Percentiles rank a stretch among this genome's conserved stretches.
Evolutionary conservation across 1,140 invertebrate species (phyloP).

Genomic region (Eriocheir sinensis): DNA sequence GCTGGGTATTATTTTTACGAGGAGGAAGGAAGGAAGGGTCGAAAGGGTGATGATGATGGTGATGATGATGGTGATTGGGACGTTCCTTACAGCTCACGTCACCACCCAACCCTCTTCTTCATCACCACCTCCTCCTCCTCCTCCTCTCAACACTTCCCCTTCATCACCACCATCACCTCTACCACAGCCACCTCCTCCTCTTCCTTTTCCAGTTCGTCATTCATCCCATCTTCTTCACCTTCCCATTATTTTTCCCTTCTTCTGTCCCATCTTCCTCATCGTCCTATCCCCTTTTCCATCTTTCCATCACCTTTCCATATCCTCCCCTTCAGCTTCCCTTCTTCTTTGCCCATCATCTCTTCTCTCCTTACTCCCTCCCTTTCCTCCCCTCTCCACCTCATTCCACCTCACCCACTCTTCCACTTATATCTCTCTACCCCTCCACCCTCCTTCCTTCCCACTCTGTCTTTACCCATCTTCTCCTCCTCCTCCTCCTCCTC

Average conservation of each 20-base stretch:
- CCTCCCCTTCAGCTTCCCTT: background rate
- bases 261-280: too few relatives aligned
- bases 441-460: background rate
- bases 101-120: too few relatives aligned
- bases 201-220: too few relatives aligned
- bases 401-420: background rate
- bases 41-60: background rate
- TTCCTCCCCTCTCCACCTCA: background rate
- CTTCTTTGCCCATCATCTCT: background rate
- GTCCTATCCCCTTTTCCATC: background rate
- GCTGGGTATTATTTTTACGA: too few relatives aligned
- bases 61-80: background rate
- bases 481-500: background rate
- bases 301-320: background rate
- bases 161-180: too few relatives aligned
- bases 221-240: background rate
- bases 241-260: background rate
- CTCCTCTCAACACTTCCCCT: too few relatives aligned
- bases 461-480: background rate
- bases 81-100: background rate
- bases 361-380: background rate
- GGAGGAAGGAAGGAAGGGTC: too few relatives aligned
- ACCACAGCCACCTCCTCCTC: too few relatives aligned
- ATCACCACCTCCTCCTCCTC: too few relatives aligned
- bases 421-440: background rate